Conservation (phyloP, 2,113 vertebrate genomes). For the Electrona antarctica region DNA sequence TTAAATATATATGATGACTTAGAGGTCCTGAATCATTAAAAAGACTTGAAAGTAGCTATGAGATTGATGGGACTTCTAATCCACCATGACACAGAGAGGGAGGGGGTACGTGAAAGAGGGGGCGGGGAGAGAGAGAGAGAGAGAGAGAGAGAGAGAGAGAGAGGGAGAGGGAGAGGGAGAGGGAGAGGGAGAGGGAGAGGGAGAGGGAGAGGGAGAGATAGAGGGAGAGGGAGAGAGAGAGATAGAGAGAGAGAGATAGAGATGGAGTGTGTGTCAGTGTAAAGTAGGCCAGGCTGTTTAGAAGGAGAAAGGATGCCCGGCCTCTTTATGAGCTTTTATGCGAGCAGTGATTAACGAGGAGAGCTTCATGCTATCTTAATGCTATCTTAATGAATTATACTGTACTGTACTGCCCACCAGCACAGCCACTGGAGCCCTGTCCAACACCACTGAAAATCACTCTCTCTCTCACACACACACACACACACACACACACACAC, state of each 20-base stretch:
- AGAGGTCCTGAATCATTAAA: conserved; percentile 65
- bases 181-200: conserved; percentile 18
- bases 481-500: neutral
- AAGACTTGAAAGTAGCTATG: conserved; percentile 43
- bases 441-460: conserved; percentile 5
- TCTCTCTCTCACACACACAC: conserved; percentile 1
- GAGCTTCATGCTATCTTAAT: conserved; percentile 72
- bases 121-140: too few species aligned
- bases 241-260: conserved; percentile 15
- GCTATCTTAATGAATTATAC: conserved; percentile 76
- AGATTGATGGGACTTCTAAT: conserved; percentile 72
- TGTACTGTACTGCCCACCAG: conserved; percentile 56
- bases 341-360: conserved; percentile 67
- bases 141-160: conserved; percentile 32
- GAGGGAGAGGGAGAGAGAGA: conserved; percentile 23
- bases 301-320: conserved; percentile 13
- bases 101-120: neutral
- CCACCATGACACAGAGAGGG: conserved; percentile 61
- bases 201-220: conserved; percentile 29
- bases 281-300: too few species aligned
- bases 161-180: conserved; percentile 11
- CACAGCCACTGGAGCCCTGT: conserved; percentile 50
- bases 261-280: neutral
- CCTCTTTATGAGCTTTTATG: conserved; percentile 61
- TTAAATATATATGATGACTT: conserved; percentile 52